Evolutionary conservation across 2,888 invertebrate species (phyloP), one percentile per base, ranked within the genome.

Genomic region (Drosophila koepferae): DNA sequence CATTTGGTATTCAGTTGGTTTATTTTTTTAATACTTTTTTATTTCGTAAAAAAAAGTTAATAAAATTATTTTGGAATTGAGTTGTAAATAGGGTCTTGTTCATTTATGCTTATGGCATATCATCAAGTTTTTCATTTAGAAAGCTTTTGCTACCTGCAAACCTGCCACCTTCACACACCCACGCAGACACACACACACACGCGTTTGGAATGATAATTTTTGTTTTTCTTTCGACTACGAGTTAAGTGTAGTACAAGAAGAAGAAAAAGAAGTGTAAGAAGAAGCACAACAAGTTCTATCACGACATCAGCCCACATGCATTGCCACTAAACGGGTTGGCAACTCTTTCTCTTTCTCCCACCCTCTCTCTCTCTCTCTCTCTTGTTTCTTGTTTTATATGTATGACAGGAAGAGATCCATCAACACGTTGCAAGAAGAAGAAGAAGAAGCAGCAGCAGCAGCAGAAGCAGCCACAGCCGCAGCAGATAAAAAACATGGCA

Each of bases 321-420:
- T 36, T 18, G 48, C 60, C 49, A 18, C 59, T 60, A 49, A 49
- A 60, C 60, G 49, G 60, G 63, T 73, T 78, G 86, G 65, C 85
- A 77, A 62, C 69, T 74, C 72, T 80, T 61, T 49, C 63, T 44
- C 43, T 56, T 31, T 41, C 10, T 40, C 40, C 16, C n/a, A 14
- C 44, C 12, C 44, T 20, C 44, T 9, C 8, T 31, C 5, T 16
- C 5, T 16, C 20, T n/a, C 6, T 44, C 43, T 18, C 34, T 60
- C 68, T 34, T 18, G 34, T n/a, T 49, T 31, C 18, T 34, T 18
- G n/a, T 34, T 87, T 77, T 76, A 81, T 49, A 49, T 51, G 51
- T 76, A 84, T 81, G 88, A 89, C 86, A 88, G 86, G 90, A 89
- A 86, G 90, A 88, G 77, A 86, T 86, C 90, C 86, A 86, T 86